Evolutionary conservation across 2,888 invertebrate genomes (phyloP), one percentile per base, ranked within the genome.

Genomic region (Barypeithes pellucidus): DNA sequence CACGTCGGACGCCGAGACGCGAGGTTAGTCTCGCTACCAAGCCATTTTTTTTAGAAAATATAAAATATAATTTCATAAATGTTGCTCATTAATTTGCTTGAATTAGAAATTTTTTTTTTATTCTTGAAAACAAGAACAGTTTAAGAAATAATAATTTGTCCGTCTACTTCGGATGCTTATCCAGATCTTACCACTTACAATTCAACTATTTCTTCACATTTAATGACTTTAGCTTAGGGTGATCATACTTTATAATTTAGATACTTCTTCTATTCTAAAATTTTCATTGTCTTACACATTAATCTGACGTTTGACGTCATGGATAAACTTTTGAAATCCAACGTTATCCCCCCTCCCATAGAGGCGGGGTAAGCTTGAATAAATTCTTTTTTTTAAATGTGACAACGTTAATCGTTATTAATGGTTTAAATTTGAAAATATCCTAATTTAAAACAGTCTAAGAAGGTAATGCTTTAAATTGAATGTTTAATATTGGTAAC

Each of bases 271-370:
- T 60, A 63, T 63, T 65, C 70, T 70, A 70, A 63, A 69, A 60
- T 50, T 60, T 60, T 71, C 71, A 66, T 61, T 67, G 62, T 67
- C 72, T 72, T 72, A 67, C 61, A 72, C 63, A 39, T 67, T 52
- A 72, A 39, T 33, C 18, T 67, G 67, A 45, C 68, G 68, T 73
- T 41, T 33, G 18, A 73, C 73, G 73, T 39, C 73, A 63, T 57
- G 18, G 18, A 69, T 74, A 70, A 74, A 74, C 61, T 70, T 70
- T 57, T 41, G 29, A 73, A 67, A 67, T 73, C 63, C 67, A 73
- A 67, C 54, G 24, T 62, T 73, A 59, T 45, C 62, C 71, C 50
- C n/a, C 67, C 66, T 67, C 45, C 18, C 33, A 50, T 14, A n/a
- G 57, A 57, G 57, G 70, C 29, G 63, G 63, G 70, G 24, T 61